phyloP scores from a whole-genome alignment of 2,113 vertebrate genomes.

The Lipophrys pholis region DNA sequence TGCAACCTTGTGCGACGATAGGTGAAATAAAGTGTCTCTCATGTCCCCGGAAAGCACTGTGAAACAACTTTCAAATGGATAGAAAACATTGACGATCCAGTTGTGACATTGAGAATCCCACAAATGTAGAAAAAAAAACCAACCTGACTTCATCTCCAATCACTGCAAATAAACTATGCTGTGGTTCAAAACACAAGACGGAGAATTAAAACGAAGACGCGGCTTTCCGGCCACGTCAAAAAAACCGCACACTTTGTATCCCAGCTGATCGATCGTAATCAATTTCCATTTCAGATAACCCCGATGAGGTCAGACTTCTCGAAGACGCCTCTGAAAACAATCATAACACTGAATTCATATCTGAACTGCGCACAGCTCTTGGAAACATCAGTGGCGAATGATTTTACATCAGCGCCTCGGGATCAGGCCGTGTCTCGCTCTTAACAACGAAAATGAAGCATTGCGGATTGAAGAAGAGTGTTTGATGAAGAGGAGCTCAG shows the following conservation, averaged over 20 bases:
- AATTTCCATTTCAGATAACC: neutral
- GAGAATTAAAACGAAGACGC: too few relatives aligned
- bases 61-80: too few relatives aligned
- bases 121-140: too few relatives aligned
- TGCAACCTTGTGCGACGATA: too few relatives aligned
- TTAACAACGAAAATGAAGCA: neutral
- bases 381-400: neutral
- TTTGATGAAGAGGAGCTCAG: neutral
- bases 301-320: neutral
- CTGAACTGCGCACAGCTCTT: neutral
- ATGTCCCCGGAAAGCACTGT: too few relatives aligned
- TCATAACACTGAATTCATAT: neutral
- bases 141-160: too few relatives aligned
- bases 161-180: too few relatives aligned
- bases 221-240: neutral
- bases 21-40: too few relatives aligned
- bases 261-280: neutral
- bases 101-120: too few relatives aligned
- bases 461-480: too few relatives aligned
- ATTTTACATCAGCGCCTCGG: neutral
- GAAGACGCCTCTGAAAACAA: constrained; percentile 10
- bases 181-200: too few relatives aligned
- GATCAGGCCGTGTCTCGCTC: neutral
- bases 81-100: too few relatives aligned
- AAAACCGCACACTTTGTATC: neutral